Percentiles rank a stretch among this genome's conserved stretches.
These are phyloP conservation scores for Steinernema scapterisci DNA, from an alignment of 2,888 invertebrate genomes.

Conservation along the genomic window DNA sequence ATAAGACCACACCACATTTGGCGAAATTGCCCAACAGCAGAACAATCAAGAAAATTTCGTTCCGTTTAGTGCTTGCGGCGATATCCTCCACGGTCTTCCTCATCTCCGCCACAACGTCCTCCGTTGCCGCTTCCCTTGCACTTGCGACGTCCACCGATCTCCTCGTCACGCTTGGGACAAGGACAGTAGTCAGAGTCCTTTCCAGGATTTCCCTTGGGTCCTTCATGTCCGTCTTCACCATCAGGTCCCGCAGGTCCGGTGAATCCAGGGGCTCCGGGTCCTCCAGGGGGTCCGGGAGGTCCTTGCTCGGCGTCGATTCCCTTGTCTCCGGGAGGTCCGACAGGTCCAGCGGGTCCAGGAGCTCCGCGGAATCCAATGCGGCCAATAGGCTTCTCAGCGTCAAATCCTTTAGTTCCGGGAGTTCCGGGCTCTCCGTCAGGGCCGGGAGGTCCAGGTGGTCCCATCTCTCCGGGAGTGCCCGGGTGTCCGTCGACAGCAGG, in stretches of 20 bases:
- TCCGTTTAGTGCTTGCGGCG: no score
- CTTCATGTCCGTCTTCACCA: constrained; percentile 47
- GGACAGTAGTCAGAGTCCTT: constrained; percentile 30
- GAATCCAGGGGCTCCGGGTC: constrained; percentile 47
- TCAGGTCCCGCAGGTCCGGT: constrained; percentile 45
- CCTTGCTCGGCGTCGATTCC: constrained; percentile 42
- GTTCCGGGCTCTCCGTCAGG: constrained; percentile 45
- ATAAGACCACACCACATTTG: no score
- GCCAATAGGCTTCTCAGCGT: constrained; percentile 56
- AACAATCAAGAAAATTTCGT: no score
- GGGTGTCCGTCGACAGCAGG: constrained; percentile 41
- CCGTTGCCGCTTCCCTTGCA: no score
- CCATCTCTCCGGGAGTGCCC: constrained; percentile 48
- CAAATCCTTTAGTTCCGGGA: constrained; percentile 53
- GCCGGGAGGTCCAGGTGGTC: constrained; percentile 25
- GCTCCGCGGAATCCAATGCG: constrained; percentile 41
- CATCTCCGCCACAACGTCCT: no score
- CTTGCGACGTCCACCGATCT: no score
- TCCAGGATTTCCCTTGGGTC: constrained; percentile 45
- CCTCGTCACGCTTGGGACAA: no score
- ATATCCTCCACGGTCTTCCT: no score
- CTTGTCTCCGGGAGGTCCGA: constrained; percentile 41
- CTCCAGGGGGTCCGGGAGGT: constrained; percentile 44
- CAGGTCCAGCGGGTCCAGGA: background rate
- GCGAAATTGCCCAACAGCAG: no score